Conservation (phyloP, 2,113 vertebrate species). For the Elaphurus davidianus region DNA sequence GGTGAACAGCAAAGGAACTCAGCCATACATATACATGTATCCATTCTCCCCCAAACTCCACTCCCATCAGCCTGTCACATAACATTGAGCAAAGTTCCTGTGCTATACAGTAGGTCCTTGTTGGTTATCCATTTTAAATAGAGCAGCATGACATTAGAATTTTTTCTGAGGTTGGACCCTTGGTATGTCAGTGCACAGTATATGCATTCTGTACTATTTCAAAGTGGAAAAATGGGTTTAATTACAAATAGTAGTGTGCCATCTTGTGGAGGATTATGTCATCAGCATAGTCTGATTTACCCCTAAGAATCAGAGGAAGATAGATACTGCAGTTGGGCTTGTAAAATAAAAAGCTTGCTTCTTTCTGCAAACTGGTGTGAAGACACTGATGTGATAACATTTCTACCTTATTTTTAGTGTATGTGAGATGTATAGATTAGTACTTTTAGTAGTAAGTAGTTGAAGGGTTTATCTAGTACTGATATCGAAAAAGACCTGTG, state of each 20-base stretch:
- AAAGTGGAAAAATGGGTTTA: conserved; percentile 12
- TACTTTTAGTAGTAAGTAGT: not conserved
- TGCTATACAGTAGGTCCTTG: not conserved
- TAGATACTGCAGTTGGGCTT: not conserved
- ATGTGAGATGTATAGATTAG: not conserved
- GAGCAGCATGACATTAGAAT: not conserved
- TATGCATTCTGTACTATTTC: not conserved
- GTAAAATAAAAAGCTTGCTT: not conserved
- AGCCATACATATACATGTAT: not conserved
- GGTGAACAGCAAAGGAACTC: not conserved
- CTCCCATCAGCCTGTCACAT: not conserved
- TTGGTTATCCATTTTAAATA: not conserved
- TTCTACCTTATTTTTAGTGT: not conserved
- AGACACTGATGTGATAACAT: not conserved
- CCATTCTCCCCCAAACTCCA: not conserved
- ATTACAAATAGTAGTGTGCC: conserved; percentile 55
- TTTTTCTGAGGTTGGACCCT: not conserved
- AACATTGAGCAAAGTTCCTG: not conserved
- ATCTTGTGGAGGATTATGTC: conserved; percentile 66
- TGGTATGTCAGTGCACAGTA: not conserved
- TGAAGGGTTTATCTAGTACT: not conserved
- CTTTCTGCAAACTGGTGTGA: not conserved
- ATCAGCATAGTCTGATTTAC: not conserved
- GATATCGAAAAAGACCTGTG: not conserved
- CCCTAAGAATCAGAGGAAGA: not conserved